These are phyloP conservation scores for Nesidiocoris tenuis DNA, from an alignment of 2,888 invertebrate genomes.

Conservation along the genomic window DNA sequence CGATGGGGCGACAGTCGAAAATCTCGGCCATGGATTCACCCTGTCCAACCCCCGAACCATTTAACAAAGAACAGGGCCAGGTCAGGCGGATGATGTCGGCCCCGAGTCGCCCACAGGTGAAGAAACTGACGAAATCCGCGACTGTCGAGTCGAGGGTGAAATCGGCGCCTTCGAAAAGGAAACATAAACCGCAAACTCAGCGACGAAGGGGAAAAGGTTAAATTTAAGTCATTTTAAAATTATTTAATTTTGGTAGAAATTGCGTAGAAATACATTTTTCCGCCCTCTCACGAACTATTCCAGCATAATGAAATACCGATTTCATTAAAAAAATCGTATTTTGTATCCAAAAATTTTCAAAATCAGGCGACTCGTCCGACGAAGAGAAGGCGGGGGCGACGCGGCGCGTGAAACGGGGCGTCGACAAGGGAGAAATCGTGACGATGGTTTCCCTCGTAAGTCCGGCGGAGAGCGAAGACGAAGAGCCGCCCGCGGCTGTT, in stretches of 20 bases:
- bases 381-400: conserved; percentile 49
- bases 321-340: too few relatives aligned
- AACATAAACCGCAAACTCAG: conserved; percentile 28
- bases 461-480: conserved; percentile 66
- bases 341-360: too few relatives aligned
- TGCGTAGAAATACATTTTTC: too few relatives aligned
- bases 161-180: conserved; percentile 45
- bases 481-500: conserved; percentile 52
- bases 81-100: conserved; percentile 45
- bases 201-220: conserved; percentile 29
- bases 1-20: conserved; percentile 44
- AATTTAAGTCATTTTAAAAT: too few relatives aligned
- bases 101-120: conserved; percentile 28
- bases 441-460: conserved; percentile 69
- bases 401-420: conserved; percentile 49
- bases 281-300: too few relatives aligned
- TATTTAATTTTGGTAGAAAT: too few relatives aligned
- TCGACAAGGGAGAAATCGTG: conserved; percentile 57
- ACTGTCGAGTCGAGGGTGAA: conserved; percentile 36
- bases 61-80: neutral
- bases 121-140: conserved; percentile 33
- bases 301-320: too few relatives aligned
- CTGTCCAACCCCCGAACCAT: conserved; percentile 40
- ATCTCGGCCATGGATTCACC: conserved; percentile 28
- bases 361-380: conserved; percentile 38